Evolutionary conservation across 2,113 vertebrate genomes (phyloP).

Genomic region (Corythaixoides concolor): DNA sequence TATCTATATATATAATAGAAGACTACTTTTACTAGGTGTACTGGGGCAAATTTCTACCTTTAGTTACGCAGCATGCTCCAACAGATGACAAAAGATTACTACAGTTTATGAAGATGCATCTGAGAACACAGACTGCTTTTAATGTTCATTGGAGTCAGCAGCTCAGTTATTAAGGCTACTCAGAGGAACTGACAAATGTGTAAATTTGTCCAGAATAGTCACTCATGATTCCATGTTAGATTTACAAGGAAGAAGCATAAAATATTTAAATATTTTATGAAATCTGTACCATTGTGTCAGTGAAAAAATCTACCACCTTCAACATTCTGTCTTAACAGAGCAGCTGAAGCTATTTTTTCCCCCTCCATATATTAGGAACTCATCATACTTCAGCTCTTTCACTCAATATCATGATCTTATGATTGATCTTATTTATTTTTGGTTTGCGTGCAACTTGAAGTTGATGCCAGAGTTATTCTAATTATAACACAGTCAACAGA

Average conservation of each 20-base stretch:
- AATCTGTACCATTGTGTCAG: constrained; percentile 25
- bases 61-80: background rate
- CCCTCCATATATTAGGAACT: background rate
- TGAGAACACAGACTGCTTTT: background rate
- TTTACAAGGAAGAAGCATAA: constrained; percentile 7
- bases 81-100: background rate
- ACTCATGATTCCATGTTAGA: background rate
- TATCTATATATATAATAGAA: background rate
- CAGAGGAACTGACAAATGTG: background rate
- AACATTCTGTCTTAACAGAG: constrained; percentile 21
- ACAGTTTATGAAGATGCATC: background rate
- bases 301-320: constrained; percentile 36
- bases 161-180: background rate
- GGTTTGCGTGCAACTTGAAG: constrained; percentile 10
- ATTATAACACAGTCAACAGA: constrained; percentile 49
- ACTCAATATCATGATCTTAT: constrained; percentile 26
- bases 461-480: constrained; percentile 35
- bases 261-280: constrained; percentile 37
- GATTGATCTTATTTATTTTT: constrained; percentile 57
- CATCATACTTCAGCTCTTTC: background rate
- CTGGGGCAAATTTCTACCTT: background rate
- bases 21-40: background rate
- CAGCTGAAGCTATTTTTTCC: background rate
- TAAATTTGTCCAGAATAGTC: background rate
- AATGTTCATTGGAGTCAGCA: background rate